Evolutionary conservation across 64 coral and sea anemone genomes (phyloP).

Genomic region (Montipora capricornis): DNA sequence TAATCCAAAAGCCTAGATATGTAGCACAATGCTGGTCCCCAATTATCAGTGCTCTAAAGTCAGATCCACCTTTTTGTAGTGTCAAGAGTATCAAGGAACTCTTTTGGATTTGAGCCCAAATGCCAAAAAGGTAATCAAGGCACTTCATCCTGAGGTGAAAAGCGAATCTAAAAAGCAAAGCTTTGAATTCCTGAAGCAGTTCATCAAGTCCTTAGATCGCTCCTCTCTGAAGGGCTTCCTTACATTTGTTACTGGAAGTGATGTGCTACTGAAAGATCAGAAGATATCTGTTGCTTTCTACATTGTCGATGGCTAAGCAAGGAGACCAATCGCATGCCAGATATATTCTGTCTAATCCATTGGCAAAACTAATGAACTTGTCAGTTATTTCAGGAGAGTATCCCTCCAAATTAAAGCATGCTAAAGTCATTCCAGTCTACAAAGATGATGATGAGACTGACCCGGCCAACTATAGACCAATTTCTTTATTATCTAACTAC

Average conservation of each 20-base stretch:
- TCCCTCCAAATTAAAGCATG: no score
- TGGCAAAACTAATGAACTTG: no score
- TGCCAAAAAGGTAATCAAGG: constrained; percentile 50
- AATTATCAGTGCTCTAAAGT: no score
- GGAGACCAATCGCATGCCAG: constrained; percentile 40
- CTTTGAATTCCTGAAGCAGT: constrained; percentile 57
- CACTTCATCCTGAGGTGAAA: neutral
- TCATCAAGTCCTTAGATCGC: constrained; percentile 8
- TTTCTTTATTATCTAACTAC: no score
- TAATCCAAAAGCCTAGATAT: no score
- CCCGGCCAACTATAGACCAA: no score
- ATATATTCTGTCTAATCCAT: no score
- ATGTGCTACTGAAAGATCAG: constrained; percentile 49
- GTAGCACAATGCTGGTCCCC: no score
- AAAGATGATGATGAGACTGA: no score
- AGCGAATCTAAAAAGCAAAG: constrained; percentile 40
- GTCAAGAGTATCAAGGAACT: constrained; percentile 7
- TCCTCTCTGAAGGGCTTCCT: constrained; percentile 20
- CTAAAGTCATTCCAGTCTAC: no score
- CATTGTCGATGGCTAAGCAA: constrained; percentile 27
- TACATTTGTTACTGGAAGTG: constrained; percentile 73
- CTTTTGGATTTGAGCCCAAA: constrained; percentile 20
- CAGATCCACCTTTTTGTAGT: neutral
- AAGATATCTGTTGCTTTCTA: neutral
- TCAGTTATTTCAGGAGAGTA: no score